Conservation (phyloP, 2,113 vertebrate genomes). For the Penelope pileata region DNA sequence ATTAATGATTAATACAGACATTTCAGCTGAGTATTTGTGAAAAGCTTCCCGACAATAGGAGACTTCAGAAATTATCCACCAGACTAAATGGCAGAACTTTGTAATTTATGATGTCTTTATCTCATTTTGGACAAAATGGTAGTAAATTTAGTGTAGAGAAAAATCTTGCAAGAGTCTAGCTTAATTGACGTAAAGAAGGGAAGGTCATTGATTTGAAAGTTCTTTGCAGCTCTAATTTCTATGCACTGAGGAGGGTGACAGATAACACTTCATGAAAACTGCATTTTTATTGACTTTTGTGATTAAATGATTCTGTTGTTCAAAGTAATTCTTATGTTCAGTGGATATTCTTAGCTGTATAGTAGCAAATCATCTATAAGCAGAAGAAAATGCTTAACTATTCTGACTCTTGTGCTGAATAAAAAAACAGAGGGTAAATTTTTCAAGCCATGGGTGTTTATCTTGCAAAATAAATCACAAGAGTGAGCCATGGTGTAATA, state of each 20-base stretch:
- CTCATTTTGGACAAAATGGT: conserved; percentile 7
- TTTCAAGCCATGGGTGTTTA: background rate
- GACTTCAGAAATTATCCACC: conserved; percentile 5
- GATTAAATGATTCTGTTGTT: background rate
- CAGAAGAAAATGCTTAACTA: background rate
- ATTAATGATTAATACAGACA: conserved; percentile 4
- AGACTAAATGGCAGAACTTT: conserved; percentile 14
- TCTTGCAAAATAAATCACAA: background rate
- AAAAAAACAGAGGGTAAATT: background rate
- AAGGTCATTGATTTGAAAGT: background rate
- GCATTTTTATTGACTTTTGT: background rate
- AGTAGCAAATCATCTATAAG: background rate
- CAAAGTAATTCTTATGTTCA: background rate
- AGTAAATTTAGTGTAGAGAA: background rate
- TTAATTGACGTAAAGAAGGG: background rate
- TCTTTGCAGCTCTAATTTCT: background rate
- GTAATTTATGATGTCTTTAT: conserved; percentile 45
- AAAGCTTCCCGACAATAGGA: conserved; percentile 17
- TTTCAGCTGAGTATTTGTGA: background rate
- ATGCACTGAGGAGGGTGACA: background rate
- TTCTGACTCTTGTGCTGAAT: background rate
- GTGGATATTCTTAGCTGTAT: background rate
- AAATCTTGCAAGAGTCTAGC: background rate
- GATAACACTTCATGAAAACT: background rate
- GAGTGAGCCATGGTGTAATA: background rate